phyloP scores from a whole-genome alignment of 2,888 invertebrate genomes.

The Stenodera caucasica region DNA sequence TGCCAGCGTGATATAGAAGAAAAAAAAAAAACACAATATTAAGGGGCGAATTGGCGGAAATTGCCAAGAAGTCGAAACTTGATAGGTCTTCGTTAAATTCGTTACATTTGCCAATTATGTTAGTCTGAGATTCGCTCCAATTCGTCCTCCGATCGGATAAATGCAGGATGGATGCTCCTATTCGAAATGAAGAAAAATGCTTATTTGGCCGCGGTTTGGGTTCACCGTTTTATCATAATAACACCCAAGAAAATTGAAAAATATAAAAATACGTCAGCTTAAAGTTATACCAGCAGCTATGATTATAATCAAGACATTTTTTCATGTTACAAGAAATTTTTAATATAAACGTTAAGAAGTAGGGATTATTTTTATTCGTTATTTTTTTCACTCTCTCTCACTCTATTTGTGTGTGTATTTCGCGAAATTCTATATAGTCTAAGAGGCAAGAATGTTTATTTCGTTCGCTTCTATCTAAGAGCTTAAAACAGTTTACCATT shows the following conservation, averaged over 20 bases:
- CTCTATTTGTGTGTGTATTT: not conserved
- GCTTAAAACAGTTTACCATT: not conserved
- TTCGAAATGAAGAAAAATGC: too few species aligned
- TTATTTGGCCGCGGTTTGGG: too few species aligned
- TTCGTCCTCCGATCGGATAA: too few species aligned
- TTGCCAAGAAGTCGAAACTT: too few species aligned
- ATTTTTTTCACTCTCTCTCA: not conserved
- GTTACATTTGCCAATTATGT: too few species aligned
- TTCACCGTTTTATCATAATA: not conserved
- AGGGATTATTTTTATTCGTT: not conserved
- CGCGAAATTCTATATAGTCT: not conserved
- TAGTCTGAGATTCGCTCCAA: too few species aligned
- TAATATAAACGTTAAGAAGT: slow-evolving; percentile 13
- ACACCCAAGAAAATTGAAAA: slow-evolving; percentile 5
- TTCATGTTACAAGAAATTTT: slow-evolving; percentile 15
- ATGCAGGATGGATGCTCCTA: too few species aligned
- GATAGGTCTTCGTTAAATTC: too few species aligned
- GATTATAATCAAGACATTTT: slow-evolving; percentile 16
- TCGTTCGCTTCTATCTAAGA: not conserved
- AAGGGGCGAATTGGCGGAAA: not conserved
- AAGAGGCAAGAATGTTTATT: not conserved
- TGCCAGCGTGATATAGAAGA: not conserved
- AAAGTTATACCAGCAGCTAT: not conserved
- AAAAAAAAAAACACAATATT: not conserved
- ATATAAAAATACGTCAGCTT: slow-evolving; percentile 11